These are phyloP conservation scores for Procambarus virginalis DNA, from an alignment of 1,140 invertebrate species.

Conservation along the genomic window DNA sequence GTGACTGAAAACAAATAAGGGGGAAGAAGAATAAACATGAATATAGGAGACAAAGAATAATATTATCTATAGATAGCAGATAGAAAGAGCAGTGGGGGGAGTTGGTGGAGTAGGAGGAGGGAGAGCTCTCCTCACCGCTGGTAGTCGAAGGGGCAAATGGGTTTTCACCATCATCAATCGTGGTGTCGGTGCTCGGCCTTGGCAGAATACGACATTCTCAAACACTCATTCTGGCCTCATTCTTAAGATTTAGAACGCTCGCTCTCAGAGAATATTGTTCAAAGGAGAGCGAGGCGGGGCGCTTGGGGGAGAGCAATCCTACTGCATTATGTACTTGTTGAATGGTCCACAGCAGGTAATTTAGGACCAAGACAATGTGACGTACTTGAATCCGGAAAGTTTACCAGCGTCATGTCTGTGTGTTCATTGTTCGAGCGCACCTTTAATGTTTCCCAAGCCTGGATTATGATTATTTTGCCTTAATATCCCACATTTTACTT, in stretches of 20 bases:
- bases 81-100: slow-evolving; percentile 1
- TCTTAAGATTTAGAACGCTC: slow-evolving; percentile 20
- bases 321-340: neutral
- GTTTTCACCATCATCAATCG: slow-evolving; percentile 57
- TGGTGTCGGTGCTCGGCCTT: slow-evolving; percentile 41
- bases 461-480: too few species aligned
- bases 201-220: slow-evolving; percentile 54
- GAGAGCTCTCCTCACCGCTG: neutral
- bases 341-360: slow-evolving; percentile 6
- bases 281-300: neutral
- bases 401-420: too few species aligned
- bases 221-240: slow-evolving; percentile 49
- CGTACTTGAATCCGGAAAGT: too few species aligned
- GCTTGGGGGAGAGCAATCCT: neutral
- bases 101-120: neutral
- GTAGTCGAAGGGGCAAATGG: slow-evolving; percentile 58
- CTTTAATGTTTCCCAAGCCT: too few species aligned
- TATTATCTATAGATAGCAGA: too few species aligned
- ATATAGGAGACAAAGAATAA: too few species aligned
- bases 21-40: neutral
- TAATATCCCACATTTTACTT: too few species aligned
- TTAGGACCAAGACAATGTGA: slow-evolving; percentile 17
- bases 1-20: neutral
- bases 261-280: neutral
- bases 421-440: too few species aligned